Percentiles rank a stretch among this genome's conserved stretches.
These are phyloP conservation scores for Phortica okadai DNA, from an alignment of 2,888 invertebrate genomes.

Conservation along the genomic window DNA sequence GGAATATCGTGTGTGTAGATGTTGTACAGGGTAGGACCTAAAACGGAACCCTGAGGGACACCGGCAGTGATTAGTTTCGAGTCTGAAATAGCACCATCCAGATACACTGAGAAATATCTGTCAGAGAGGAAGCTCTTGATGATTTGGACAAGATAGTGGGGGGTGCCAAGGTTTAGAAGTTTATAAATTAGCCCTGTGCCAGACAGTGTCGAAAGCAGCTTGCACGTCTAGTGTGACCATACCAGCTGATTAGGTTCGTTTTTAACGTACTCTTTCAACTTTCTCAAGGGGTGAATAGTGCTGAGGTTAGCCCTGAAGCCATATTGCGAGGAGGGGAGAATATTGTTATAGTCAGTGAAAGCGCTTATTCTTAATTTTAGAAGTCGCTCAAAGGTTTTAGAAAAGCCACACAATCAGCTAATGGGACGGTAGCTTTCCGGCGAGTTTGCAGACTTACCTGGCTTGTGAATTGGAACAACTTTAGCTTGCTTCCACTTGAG, in stretches of 20 bases:
- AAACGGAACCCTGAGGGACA: too few relatives aligned
- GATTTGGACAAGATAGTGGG: constrained; percentile 27
- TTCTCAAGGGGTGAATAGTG: constrained; percentile 27
- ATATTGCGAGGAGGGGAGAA: constrained; percentile 30
- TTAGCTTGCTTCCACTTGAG: constrained; percentile 38
- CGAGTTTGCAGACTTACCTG: constrained; percentile 27
- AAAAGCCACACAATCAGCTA: constrained; percentile 18
- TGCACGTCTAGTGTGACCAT: constrained; percentile 32
- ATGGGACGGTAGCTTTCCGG: constrained; percentile 37
- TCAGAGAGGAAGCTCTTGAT: not conserved
- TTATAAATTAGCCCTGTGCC: constrained; percentile 39
- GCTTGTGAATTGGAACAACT: constrained; percentile 39
- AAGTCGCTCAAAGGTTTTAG: constrained; percentile 26
- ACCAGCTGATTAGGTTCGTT: constrained; percentile 5
- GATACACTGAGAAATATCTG: not conserved
- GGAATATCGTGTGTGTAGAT: too few relatives aligned
- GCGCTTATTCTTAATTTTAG: not conserved
- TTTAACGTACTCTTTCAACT: constrained; percentile 23
- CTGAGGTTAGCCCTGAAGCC: constrained; percentile 30
- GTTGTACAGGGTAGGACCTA: too few relatives aligned
- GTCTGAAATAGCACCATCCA: constrained; percentile 12
- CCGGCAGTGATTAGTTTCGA: constrained; percentile 28
- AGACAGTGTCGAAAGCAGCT: too few relatives aligned
- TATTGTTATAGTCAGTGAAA: constrained; percentile 13
- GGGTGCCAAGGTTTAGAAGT: constrained; percentile 17